Percentiles rank a stretch among this genome's conserved stretches.
Evolutionary conservation across 2,888 invertebrate genomes (phyloP).

Genomic region (Phalera bucephala): DNA sequence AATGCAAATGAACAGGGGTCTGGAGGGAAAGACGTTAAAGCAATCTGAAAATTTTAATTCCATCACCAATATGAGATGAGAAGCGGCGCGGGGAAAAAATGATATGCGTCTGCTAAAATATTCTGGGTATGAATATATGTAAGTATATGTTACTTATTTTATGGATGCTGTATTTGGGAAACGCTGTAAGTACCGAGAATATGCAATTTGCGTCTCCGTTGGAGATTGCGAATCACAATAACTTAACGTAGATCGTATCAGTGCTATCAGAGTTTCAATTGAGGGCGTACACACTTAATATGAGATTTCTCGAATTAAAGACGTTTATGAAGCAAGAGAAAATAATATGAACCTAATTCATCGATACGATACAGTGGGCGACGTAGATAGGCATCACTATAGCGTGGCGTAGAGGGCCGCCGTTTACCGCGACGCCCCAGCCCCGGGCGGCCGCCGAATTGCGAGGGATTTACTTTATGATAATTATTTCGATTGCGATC

Average conservation of each 20-base stretch:
- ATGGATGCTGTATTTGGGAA: background rate
- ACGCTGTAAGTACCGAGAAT: background rate
- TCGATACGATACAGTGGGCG: constrained; percentile 42
- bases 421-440: constrained; percentile 62
- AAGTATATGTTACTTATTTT: background rate
- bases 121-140: no score
- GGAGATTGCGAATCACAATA: background rate
- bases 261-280: background rate
- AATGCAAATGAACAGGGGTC: constrained; percentile 41
- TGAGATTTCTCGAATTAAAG: background rate
- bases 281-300: background rate
- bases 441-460: constrained; percentile 68
- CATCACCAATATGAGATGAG: constrained; percentile 64
- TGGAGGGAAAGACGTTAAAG: constrained; percentile 57
- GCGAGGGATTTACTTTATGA: constrained; percentile 80
- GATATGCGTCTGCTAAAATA: constrained; percentile 34
- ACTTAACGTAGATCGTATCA: background rate
- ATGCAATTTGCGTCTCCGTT: background rate
- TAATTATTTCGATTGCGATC: constrained; percentile 80
- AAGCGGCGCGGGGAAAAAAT: constrained; percentile 59
- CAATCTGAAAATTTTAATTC: constrained; percentile 67
- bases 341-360: constrained; percentile 18
- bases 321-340: background rate
- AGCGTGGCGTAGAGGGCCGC: constrained; percentile 51
- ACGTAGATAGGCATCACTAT: constrained; percentile 53